Base-by-base conservation (phyloP, 2,888 invertebrate genomes). In the Epirrita christyi region DNA sequence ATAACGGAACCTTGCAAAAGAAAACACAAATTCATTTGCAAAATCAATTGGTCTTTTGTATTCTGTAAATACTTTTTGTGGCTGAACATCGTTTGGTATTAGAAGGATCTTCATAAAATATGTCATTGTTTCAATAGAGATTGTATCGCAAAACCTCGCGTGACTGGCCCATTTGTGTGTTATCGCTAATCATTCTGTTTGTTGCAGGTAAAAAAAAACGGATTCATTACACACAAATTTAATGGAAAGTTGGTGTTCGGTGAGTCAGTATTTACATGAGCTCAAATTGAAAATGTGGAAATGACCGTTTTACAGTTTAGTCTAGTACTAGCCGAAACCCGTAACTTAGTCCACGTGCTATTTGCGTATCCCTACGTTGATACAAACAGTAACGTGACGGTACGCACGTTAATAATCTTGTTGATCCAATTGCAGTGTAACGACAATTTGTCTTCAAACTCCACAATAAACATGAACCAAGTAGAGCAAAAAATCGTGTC, bases 131-230 rank as follows among this genome's bases (percentile, higher is more conserved):
- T 59, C 55, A 61, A 64, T 66, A 55, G 51, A 67, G 57, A 70
- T 68, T 68, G 62, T 61, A 69, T 81, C 81, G 72, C 77, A 61
- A 77, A 74, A 79, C 59, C 55, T 66, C 59, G 70, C 82, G 81
- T 85, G 85, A 78, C 76, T 66, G 46, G 61, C 59, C 68, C 67
- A 76, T 86, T 86, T 77, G 81, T 76, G 61, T 64, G 54, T 60
- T 65, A 72, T 68, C 69, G 84, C 80, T 86, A 86, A 86, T 74
- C 75, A 80, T 79, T 81, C 55, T 84, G 82, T 86, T 86, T 85
- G 78, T 73, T 68, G 66, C 71, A 63, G 59, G 59, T 66, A 62
- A 61, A 63, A 70, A 29, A 55, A 63, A 70, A 64, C 49, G 57
- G 59, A 67, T 67, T 64, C 60, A 59, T 59, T 56, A 61, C 59